These are phyloP conservation scores for Crepidodera aurea DNA, from an alignment of 2,888 invertebrate species.

Conservation along the genomic window DNA sequence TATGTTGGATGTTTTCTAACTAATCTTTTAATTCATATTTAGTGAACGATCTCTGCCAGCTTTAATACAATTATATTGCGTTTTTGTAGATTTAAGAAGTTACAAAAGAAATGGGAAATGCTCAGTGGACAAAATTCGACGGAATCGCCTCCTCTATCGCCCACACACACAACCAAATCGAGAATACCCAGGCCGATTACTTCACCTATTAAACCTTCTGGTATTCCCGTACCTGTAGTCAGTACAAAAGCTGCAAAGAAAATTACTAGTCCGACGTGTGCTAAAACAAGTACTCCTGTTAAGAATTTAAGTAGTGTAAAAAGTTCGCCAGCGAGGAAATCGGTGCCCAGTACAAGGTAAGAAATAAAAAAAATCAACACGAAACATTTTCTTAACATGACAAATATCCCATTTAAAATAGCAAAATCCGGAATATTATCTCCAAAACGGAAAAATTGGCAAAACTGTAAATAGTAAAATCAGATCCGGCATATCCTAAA, in stretches of 20 bases:
- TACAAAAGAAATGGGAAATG: conserved; percentile 85
- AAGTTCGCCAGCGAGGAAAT: conserved; percentile 45
- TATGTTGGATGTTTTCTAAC: too few relatives aligned
- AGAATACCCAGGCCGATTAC: conserved; percentile 80
- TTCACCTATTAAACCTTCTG: conserved; percentile 73
- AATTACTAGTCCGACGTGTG: conserved; percentile 56
- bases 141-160: conserved; percentile 60
- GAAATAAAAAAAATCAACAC: too few relatives aligned
- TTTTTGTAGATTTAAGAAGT: conserved; percentile 69
- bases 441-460: too few relatives aligned
- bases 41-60: too few relatives aligned
- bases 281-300: conserved; percentile 14
- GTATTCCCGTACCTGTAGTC: conserved; percentile 65
- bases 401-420: too few relatives aligned
- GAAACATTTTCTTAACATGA: too few relatives aligned
- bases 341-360: conserved; percentile 48
- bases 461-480: too few relatives aligned
- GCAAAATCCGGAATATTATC: too few relatives aligned
- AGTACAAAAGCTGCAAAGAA: conserved; percentile 57
- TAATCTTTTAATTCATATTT: too few relatives aligned
- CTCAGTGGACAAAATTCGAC: conserved; percentile 67
- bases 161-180: conserved; percentile 65
- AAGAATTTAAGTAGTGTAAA: conserved; percentile 37
- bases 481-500: too few relatives aligned
- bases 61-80: too few relatives aligned